Evolutionary conservation across 2,113 vertebrate species (phyloP), one percentile per base, ranked within the genome.

Genomic region (Cyprinodon tularosa): DNA sequence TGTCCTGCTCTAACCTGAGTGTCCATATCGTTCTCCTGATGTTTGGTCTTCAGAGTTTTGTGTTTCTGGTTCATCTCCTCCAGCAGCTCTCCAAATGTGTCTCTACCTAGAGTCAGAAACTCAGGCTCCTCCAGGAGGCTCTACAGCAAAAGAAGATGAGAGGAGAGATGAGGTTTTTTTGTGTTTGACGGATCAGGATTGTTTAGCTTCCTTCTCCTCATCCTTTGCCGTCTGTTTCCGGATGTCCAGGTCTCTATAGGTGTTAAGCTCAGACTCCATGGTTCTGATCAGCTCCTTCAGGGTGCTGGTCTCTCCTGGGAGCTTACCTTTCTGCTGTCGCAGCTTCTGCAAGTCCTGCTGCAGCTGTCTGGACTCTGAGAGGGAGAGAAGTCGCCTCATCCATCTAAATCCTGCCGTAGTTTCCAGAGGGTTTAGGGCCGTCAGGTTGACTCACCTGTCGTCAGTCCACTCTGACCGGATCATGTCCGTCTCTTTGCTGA

Each of bases 271-370:
- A 0, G 77, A 47, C 62, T 92, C 96, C 88, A 96, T 96, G 91
- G 77, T 95, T 90, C 62, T 12, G 45, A 96, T 94, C 62, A 95
- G 96, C 73, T 94, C 95, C 90, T 96, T 96, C 75, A 98, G 93
- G 81, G 88, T 94, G 77, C 91, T 84, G 17, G 97, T 93, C 82
- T 99, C 97, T 15, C 93, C 87, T 3, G 78, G 84, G 91, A 99
- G 98, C 90, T 99, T 99, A 77, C 94, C 94, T 80, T 98, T 96
- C 78, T 99, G 84, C 74, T 97, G 95, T 68, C 97, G 96, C 86
- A 99, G 96, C 89, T 99, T 99, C 92, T 98, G 95, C 50, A 99
- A 93, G 89, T 99, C 97, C 91, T 96, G 94, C 84, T 96, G 97
- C 47, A 99, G 91, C 65, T 95, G 94, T 11, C 96, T 95, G 68